These are phyloP conservation scores for Spinus pinus DNA, from an alignment of 2,797 vertebrate species.

Conservation along the genomic window DNA sequence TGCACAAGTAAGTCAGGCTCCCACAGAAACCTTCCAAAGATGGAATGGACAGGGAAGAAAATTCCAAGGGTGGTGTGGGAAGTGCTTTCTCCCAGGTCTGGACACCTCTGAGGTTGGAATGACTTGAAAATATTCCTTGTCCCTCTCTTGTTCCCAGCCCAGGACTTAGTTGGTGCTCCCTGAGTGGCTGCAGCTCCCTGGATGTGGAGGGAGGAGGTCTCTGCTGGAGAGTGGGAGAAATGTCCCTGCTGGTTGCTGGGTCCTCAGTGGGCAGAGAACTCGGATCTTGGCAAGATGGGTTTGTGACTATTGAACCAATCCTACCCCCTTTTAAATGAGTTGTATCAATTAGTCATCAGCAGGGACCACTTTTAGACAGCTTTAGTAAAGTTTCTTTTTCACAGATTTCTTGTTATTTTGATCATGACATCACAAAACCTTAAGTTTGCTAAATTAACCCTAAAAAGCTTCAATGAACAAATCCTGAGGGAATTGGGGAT, in stretches of 20 bases:
- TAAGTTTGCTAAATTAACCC: neutral
- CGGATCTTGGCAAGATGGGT: neutral
- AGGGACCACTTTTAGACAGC: neutral
- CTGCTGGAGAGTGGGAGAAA: neutral
- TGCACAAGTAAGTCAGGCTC: neutral
- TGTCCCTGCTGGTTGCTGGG: neutral
- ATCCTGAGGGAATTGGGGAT: neutral
- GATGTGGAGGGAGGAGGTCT: neutral
- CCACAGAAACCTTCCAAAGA: neutral
- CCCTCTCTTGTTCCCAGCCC: neutral
- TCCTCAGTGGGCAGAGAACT: neutral
- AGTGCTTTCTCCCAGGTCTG: neutral
- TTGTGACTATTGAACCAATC: neutral
- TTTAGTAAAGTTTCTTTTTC: neutral
- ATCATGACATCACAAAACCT: neutral
- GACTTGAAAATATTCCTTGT: neutral
- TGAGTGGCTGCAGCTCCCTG: neutral
- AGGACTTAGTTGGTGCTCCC: neutral
- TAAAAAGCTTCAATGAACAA: neutral
- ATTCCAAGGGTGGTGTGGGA: neutral
- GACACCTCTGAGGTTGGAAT: rapidly evolving
- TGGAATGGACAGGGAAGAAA: neutral
- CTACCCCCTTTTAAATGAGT: neutral
- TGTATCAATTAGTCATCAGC: neutral
- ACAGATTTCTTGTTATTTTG: neutral